These are phyloP conservation scores for Epinephelus lanceolatus DNA, from an alignment of 2,113 vertebrate species.

Conservation along the genomic window DNA sequence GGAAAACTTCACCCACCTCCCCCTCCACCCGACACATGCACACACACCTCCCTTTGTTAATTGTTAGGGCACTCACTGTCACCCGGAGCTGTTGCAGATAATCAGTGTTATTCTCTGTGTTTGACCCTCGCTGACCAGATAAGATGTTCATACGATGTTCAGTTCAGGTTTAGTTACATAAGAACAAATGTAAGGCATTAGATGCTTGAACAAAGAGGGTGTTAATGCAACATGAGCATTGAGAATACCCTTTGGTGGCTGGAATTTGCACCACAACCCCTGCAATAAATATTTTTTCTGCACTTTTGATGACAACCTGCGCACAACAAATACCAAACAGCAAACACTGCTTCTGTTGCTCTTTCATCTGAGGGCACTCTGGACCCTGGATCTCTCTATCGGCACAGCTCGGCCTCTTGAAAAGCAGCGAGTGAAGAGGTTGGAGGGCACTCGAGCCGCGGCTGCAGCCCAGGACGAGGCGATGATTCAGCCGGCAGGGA, in stretches of 20 bases:
- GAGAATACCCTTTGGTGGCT: neutral
- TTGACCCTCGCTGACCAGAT: constrained; percentile 62
- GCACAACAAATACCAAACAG: neutral
- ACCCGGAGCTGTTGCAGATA: constrained; percentile 56
- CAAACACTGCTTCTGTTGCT: neutral
- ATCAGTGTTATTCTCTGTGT: constrained; percentile 50
- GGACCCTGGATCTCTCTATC: neutral
- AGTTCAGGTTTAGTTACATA: constrained; percentile 16
- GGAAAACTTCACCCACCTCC: constrained; percentile 38
- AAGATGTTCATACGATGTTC: constrained; percentile 27
- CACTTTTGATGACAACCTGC: neutral
- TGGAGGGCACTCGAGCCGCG: constrained; percentile 48
- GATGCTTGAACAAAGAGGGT: neutral
- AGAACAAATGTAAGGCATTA: constrained; percentile 2
- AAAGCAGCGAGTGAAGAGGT: constrained; percentile 7
- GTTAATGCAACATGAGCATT: neutral
- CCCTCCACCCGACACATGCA: constrained; percentile 15
- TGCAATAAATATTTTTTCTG: neutral
- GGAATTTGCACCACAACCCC: neutral
- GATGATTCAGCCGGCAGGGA: constrained; percentile 10
- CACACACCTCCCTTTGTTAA: constrained; percentile 59
- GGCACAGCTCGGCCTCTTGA: constrained; percentile 24
- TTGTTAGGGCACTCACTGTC: constrained; percentile 46
- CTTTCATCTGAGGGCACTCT: constrained; percentile 6
- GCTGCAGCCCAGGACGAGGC: constrained; percentile 9